These are phyloP conservation scores for Rhinolophus sinicus DNA, from an alignment of 2,113 vertebrate genomes.

Conservation along the genomic window DNA sequence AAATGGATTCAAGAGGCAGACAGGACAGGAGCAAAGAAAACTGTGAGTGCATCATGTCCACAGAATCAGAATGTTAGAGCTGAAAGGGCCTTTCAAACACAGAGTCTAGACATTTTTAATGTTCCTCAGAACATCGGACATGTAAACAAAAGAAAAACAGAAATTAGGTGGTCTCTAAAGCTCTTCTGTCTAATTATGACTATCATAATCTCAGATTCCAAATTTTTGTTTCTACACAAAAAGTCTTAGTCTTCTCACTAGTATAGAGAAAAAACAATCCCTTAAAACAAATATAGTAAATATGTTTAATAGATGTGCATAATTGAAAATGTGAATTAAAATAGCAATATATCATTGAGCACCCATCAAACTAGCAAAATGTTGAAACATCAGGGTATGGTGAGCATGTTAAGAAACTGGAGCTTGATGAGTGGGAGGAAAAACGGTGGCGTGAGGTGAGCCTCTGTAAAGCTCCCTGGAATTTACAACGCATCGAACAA, in stretches of 20 bases:
- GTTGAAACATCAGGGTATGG: neutral
- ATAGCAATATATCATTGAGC: neutral
- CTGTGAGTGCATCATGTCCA: neutral
- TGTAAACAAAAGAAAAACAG: neutral
- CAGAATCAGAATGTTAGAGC: neutral
- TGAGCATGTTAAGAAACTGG: neutral
- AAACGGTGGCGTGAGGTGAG: too few relatives aligned
- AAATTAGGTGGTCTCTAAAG: neutral
- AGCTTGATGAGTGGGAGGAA: too few relatives aligned
- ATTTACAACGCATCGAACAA: too few relatives aligned
- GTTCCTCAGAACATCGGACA: neutral
- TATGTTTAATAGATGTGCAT: neutral
- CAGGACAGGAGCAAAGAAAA: neutral
- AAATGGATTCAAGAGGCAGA: neutral
- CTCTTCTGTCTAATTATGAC: neutral
- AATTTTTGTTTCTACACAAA: neutral
- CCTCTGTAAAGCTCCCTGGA: too few relatives aligned
- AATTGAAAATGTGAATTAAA: neutral
- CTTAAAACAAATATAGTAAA: neutral
- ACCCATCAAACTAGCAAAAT: conserved; percentile 8
- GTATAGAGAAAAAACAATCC: neutral
- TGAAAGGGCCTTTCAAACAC: neutral
- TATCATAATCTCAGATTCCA: neutral
- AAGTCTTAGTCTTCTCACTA: neutral
- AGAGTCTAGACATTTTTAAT: neutral